Evolutionary conservation across 92 coral and sea anemone species (phyloP).

Genomic region (Palythoa caribaeorum): DNA sequence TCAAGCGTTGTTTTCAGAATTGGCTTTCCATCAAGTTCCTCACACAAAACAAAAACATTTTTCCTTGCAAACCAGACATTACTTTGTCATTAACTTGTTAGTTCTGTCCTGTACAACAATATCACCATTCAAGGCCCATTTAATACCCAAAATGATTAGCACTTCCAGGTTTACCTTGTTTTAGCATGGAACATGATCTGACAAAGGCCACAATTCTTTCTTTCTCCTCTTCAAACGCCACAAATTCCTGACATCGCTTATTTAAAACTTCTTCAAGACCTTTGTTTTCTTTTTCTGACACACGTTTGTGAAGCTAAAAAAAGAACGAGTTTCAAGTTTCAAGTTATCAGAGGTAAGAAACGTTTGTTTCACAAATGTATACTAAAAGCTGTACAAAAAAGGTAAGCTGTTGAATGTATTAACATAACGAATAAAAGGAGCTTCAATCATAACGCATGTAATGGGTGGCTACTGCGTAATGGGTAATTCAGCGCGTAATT

Average conservation of each 20-base stretch:
- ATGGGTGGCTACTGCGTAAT: no score
- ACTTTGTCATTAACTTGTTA: no score
- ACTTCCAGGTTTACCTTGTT: conserved; percentile 59
- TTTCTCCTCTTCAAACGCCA: conserved; percentile 63
- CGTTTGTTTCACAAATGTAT: no score
- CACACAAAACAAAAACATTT: no score
- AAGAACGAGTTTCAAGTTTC: background rate
- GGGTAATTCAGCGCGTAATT: no score
- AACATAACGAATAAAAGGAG: no score
- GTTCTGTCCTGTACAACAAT: background rate
- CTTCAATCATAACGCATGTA: no score
- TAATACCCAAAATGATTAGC: background rate
- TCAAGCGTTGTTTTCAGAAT: background rate
- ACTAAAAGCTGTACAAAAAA: no score
- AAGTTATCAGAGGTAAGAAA: no score
- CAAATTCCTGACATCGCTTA: conserved; percentile 55
- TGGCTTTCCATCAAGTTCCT: no score
- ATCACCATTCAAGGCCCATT: background rate
- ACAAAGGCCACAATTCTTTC: conserved; percentile 49
- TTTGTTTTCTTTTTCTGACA: conserved; percentile 3
- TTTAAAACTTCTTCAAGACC: conserved; percentile 30
- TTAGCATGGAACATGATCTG: conserved; percentile 43
- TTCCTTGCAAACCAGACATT: no score
- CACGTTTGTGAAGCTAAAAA: conserved; percentile 26
- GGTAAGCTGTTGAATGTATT: no score